phyloP scores from a whole-genome alignment of 2,797 vertebrate species.

The Neopelma chrysocephalum region DNA sequence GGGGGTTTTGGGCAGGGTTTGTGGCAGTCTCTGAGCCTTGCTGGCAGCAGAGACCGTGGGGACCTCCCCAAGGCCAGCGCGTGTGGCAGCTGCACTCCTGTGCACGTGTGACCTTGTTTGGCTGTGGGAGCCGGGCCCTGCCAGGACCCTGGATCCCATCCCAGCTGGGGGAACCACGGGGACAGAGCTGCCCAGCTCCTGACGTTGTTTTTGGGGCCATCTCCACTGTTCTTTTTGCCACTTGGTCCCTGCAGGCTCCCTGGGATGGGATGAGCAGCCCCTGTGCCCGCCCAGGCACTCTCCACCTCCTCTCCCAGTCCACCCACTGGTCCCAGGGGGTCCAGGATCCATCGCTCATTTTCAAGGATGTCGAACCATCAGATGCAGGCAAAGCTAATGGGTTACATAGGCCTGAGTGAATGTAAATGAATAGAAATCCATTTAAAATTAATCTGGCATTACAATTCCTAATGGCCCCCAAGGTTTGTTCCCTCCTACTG shows the following conservation, averaged over 20 bases:
- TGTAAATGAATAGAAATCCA: conserved; percentile 20
- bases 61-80: not conserved
- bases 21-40: fast-evolving
- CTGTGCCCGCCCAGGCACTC: fast-evolving
- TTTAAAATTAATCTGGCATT: conserved; percentile 28
- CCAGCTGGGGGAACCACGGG: fast-evolving
- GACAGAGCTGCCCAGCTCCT: fast-evolving
- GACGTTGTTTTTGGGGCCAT: fast-evolving
- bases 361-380: not conserved
- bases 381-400: not conserved
- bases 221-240: fast-evolving
- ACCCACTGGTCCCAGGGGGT: not conserved
- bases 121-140: not conserved
- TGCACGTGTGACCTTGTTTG: not conserved
- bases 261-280: not conserved
- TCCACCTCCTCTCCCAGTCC: not conserved
- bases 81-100: not conserved
- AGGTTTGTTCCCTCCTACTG: conserved; percentile 9
- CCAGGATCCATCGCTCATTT: fast-evolving
- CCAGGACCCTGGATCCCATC: not conserved
- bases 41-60: fast-evolving
- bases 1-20: not conserved
- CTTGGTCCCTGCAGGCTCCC: fast-evolving
- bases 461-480: not conserved
- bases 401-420: not conserved